phyloP scores from a whole-genome alignment of 2,888 invertebrate species.

The Melanophora roralis region DNA sequence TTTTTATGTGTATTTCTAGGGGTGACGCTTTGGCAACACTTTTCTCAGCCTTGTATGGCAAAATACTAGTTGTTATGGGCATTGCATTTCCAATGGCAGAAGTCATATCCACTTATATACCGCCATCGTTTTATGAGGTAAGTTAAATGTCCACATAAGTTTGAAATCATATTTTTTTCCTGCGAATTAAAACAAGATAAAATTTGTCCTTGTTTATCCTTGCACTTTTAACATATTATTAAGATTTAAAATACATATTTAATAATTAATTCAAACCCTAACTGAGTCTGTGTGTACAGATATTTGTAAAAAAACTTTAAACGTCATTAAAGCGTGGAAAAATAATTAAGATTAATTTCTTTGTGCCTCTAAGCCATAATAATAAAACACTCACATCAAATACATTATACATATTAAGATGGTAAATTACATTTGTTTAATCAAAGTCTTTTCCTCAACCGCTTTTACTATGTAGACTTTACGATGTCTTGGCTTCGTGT shows the following conservation, averaged over 20 bases:
- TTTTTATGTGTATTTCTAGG: conserved; percentile 78
- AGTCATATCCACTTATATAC: conserved; percentile 95
- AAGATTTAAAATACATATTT: too few species aligned
- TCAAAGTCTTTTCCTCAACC: neutral
- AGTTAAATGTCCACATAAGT: conserved; percentile 64
- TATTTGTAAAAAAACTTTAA: too few species aligned
- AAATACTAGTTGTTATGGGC: conserved; percentile 95
- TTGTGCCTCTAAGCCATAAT: neutral
- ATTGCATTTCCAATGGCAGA: conserved; percentile 97
- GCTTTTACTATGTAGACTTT: conserved; percentile 2
- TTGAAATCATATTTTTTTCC: neutral
- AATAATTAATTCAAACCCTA: too few species aligned
- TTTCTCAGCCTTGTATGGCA: conserved; percentile 94
- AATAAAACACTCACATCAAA: too few species aligned
- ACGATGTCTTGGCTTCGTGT: neutral
- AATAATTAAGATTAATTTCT: neutral
- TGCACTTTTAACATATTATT: neutral
- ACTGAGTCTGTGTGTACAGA: too few species aligned
- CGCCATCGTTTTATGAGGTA: conserved; percentile 95
- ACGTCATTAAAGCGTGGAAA: conserved; percentile 4
- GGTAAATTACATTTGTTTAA: conserved; percentile 15
- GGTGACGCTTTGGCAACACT: conserved; percentile 91
- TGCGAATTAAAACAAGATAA: neutral
- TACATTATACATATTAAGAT: neutral
- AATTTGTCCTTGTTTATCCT: neutral